Evolutionary conservation across 2,797 vertebrate genomes (phyloP).

Genomic region (Chaetophractus vellerosus): DNA sequence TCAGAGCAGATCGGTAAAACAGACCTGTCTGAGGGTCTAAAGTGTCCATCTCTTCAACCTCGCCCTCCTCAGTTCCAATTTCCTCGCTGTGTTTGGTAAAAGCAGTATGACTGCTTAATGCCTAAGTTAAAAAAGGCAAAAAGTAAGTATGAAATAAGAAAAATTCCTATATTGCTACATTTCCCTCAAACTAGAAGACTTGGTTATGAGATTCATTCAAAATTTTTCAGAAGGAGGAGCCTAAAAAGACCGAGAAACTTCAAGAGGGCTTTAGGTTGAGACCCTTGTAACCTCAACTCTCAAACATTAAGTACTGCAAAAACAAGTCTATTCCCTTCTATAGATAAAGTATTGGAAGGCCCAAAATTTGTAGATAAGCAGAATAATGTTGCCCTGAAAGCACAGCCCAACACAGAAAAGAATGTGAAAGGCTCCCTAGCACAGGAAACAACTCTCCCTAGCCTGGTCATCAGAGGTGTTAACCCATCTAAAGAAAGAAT

Average conservation of each 20-base stretch:
- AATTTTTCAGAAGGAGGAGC: conserved; percentile 66
- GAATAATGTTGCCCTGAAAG: conserved; percentile 37
- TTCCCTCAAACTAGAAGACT: conserved; percentile 67
- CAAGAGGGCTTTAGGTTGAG: conserved; percentile 19
- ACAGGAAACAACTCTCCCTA: neutral
- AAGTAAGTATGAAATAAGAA: conserved; percentile 80
- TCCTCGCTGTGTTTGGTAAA: conserved; percentile 93
- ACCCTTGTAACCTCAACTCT: conserved; percentile 55
- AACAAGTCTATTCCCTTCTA: neutral
- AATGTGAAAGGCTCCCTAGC: neutral
- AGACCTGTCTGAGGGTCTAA: conserved; percentile 98
- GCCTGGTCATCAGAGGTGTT: neutral
- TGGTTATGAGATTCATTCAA: conserved; percentile 66
- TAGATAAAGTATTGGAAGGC: conserved; percentile 8
- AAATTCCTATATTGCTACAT: conserved; percentile 71
- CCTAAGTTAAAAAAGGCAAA: conserved; percentile 88
- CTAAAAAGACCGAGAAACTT: conserved; percentile 48
- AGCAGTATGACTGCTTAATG: conserved; percentile 92
- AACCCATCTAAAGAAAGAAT: neutral
- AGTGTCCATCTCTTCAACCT: conserved; percentile 97
- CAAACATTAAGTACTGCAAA: conserved; percentile 58
- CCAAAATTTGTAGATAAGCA: conserved; percentile 41
- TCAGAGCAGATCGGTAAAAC: conserved; percentile 96
- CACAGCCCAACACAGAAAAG: neutral
- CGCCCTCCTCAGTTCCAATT: conserved; percentile 93